Evolutionary conservation across 2,113 vertebrate genomes (phyloP), one percentile per base, ranked within the genome.

Genomic region (Bufo gargarizans): DNA sequence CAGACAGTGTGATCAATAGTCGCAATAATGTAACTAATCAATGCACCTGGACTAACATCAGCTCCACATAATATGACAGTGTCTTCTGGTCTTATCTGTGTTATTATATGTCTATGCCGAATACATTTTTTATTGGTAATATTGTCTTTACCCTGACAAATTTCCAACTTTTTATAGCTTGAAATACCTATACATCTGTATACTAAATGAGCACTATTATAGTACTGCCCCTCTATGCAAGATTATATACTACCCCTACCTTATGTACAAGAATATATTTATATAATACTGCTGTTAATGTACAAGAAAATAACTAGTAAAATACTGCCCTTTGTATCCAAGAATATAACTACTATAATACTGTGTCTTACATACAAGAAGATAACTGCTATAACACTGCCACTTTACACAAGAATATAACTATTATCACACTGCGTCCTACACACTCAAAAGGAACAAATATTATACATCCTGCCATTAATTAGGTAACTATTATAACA

Each of bases 311-410:
- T 65, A 65, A 65, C 61, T 61, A 61, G n/a, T 69, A 69, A 33
- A 69, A 69, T 69, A 69, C 65, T 69, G n/a, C 59, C 65, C 9
- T 10, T 1, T 69, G 33, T 69, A 10, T 69, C 33, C 65, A 69
- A 33, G 65, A 69, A 69, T 69, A 69, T 69, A 69, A 69, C 65
- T 69, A 69, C 61, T 65, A 65, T 65, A 65, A 65, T 65, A 65
- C 61, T 65, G 61, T 20, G 33, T 17, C 33, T 43, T 72, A 72
- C 47, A 3, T 72, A 72, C 69, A 72, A 16, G 67, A 71, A 71
- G 43, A 43, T 71, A 71, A 71, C 67, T 71, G 43, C 67, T 71
- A 71, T 71, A 71, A 71, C 43, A 71, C 67, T 71, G 22, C 67
- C 12, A 22, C 33, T 71, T 13, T 71, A 8, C 14, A 71, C 67